These are phyloP conservation scores for Xiphydria camelus DNA, from an alignment of 2,888 invertebrate genomes.

Conservation along the genomic window DNA sequence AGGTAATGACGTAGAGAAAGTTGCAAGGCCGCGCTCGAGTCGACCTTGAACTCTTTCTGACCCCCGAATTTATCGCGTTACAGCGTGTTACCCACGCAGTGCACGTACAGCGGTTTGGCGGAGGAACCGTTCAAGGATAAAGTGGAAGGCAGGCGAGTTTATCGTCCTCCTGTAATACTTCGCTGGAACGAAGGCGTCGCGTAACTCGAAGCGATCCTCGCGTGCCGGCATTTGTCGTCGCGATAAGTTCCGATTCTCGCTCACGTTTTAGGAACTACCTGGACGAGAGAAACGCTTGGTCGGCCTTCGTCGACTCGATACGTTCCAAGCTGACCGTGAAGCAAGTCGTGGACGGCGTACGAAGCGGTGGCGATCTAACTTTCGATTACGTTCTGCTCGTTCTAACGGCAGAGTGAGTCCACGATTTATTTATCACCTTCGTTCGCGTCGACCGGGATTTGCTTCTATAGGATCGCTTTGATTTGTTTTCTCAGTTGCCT, in stretches of 20 bases:
- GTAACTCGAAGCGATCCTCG: too few species aligned
- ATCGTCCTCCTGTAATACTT: too few species aligned
- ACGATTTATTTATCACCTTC: neutral
- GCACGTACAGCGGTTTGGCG: slow-evolving; percentile 46
- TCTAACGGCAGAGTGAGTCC: slow-evolving; percentile 79
- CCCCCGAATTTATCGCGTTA: too few species aligned
- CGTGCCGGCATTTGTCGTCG: too few species aligned
- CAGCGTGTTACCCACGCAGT: slow-evolving; percentile 52
- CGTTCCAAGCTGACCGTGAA: slow-evolving; percentile 79
- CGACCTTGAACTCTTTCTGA: too few species aligned
- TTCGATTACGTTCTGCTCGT: slow-evolving; percentile 82
- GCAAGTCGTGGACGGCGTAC: slow-evolving; percentile 80
- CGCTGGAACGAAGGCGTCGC: neutral
- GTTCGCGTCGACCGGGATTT: too few species aligned
- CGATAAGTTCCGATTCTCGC: too few species aligned
- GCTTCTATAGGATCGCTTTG: too few species aligned
- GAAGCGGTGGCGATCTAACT: slow-evolving; percentile 76
- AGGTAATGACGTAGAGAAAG: slow-evolving; percentile 63
- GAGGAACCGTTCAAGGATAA: slow-evolving; percentile 23
- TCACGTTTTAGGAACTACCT: slow-evolving; percentile 34
- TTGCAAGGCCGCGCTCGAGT: too few species aligned
- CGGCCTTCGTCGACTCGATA: slow-evolving; percentile 74
- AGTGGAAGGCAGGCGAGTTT: slow-evolving; percentile 12
- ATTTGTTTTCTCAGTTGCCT: slow-evolving; percentile 71
- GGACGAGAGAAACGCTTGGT: slow-evolving; percentile 69